Evolutionary conservation across 2,113 vertebrate genomes (phyloP).

Genomic region (Rhinopithecus roxellana): DNA sequence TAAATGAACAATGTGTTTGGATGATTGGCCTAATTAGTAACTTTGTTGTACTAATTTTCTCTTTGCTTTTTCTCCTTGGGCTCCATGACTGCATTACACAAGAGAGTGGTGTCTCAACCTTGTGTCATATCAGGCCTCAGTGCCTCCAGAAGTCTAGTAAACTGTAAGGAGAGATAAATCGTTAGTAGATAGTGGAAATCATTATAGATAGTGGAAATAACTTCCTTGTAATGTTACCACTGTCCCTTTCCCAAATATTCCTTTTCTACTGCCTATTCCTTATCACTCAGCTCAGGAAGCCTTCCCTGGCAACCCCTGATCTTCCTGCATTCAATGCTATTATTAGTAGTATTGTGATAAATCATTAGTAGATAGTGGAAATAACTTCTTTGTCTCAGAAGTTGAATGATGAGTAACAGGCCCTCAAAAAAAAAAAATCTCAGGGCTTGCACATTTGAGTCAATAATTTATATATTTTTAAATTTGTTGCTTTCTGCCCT

Average conservation of each 20-base stretch:
- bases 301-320: neutral
- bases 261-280: neutral
- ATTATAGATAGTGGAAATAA: neutral
- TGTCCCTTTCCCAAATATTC: neutral
- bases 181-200: neutral
- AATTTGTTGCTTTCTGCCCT: neutral
- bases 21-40: neutral
- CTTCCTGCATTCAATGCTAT: neutral
- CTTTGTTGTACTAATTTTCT: neutral
- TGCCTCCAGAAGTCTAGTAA: neutral
- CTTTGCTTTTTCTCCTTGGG: neutral
- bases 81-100: neutral
- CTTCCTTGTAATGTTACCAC: neutral
- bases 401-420: neutral
- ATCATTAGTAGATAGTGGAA: neutral
- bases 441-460: neutral
- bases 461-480: neutral
- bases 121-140: neutral
- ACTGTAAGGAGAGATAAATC: neutral
- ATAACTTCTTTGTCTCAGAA: neutral
- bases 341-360: neutral
- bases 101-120: neutral
- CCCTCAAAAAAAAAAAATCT: neutral
- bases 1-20: neutral
- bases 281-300: neutral